These are phyloP conservation scores for Polyergus mexicanus DNA, from an alignment of 1,140 invertebrate species.

Conservation along the genomic window DNA sequence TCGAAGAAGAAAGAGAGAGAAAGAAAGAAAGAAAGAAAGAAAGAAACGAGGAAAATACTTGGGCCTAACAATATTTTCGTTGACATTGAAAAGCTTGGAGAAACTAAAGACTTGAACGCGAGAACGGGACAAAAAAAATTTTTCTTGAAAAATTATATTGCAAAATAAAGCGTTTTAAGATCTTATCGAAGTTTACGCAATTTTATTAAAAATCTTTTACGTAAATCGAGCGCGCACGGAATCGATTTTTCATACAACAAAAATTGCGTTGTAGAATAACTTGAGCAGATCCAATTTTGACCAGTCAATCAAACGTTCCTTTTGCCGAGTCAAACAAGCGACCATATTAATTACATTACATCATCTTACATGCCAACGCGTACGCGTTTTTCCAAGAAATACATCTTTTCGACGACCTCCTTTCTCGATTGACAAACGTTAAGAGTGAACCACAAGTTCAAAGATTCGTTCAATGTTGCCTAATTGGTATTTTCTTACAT, in stretches of 20 bases:
- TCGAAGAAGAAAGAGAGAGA: slow-evolving; percentile 15
- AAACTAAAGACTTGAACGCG: background rate
- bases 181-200: no score
- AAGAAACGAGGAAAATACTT: background rate
- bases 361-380: background rate
- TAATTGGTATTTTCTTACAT: slow-evolving; percentile 33
- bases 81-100: background rate
- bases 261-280: background rate
- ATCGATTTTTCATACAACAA: background rate
- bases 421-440: background rate
- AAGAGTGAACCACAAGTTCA: background rate
- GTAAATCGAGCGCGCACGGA: background rate
- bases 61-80: background rate
- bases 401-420: background rate
- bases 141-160: no score
- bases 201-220: no score
- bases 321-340: background rate
- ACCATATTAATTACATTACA: slow-evolving; percentile 22
- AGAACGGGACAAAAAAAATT: no score
- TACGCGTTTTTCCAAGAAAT: background rate
- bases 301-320: background rate
- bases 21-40: no score
- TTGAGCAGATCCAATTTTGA: slow-evolving; percentile 10
- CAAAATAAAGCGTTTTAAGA: no score
- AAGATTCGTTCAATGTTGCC: slow-evolving; percentile 22